Base-by-base conservation (phyloP, 2,113 vertebrate species). In the Pelobates fuscus region DNA sequence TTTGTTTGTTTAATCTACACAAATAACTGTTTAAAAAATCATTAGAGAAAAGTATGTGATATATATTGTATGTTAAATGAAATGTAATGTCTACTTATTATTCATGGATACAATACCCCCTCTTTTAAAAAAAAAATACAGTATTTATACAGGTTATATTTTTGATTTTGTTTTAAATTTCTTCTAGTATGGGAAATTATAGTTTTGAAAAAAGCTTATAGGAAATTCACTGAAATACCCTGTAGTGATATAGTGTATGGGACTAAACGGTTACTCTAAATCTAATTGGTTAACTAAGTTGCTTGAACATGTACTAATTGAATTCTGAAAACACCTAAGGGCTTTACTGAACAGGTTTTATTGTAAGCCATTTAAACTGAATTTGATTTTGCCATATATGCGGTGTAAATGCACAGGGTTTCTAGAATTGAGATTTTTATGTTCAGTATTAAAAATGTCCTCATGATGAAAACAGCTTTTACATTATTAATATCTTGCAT, bases 321-420 rank as follows among this genome's bases (percentile, higher is more conserved):
- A 72, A 63, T 72, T 63, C 59, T 5, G 59, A 62, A 44, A 72
- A 71, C 43, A 52, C 59, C 70, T 72, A 32, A 8, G 29, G 59
- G 70, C 70, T 63, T 52, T 52, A 49, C 20, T 21, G 70, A 62
- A 49, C 70, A 63, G 70, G 32, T 27, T 72, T 23, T 54, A 72
- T 63, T 59, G 21, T 63, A 63, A 37, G n/a, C 24, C 21, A 32
- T 26, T 71, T 25, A 72, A 62, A 72, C 17, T 72, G 43, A 32
- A 63, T 72, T 72, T 72, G 59, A 72, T 72, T 71, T 46, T 63
- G 59, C 43, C 41, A 70, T 70, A 8, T 59, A 70, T 70, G 14
- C 30, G 17, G 17, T 55, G 32, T 54, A 70, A 60, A 58, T 20
- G 32, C 26, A 21, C 30, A 27, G 14, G 24, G 30, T 26, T 54